These are phyloP conservation scores for Microctonus aethiopoides DNA, from an alignment of 2,888 invertebrate species.

Conservation along the genomic window DNA sequence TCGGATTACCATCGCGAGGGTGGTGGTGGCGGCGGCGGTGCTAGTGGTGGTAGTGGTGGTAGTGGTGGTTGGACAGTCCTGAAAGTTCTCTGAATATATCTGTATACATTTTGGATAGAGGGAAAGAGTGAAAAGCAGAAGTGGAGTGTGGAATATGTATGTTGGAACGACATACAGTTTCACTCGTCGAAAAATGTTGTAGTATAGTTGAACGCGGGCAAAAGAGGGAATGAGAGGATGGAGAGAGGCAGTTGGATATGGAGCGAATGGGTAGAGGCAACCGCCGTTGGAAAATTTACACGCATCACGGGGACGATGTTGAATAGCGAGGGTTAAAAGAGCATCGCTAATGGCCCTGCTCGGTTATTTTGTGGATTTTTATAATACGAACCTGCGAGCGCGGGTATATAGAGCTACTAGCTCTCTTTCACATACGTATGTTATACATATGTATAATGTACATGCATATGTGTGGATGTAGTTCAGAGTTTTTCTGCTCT, in stretches of 20 bases:
- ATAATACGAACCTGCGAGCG: constrained; percentile 56
- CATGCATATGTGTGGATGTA: too few species aligned
- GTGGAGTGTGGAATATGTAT: constrained; percentile 38
- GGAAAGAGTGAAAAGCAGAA: constrained; percentile 35
- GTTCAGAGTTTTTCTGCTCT: constrained; percentile 27
- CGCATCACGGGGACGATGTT: constrained; percentile 63
- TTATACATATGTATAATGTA: neutral
- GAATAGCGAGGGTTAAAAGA: constrained; percentile 66
- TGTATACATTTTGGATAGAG: neutral
- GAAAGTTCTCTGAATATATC: constrained; percentile 14
- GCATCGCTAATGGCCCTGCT: constrained; percentile 67
- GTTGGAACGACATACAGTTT: constrained; percentile 22
- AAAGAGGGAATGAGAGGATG: constrained; percentile 5
- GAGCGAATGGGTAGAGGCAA: constrained; percentile 46
- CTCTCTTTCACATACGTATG: constrained; percentile 2
- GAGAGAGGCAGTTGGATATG: constrained; percentile 15
- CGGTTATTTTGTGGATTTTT: constrained; percentile 68
- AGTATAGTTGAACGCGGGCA: neutral
- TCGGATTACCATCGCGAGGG: constrained; percentile 63
- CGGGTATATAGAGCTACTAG: constrained; percentile 34
- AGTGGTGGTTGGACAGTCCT: constrained; percentile 10
- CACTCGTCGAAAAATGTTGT: constrained; percentile 23
- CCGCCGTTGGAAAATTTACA: constrained; percentile 67
- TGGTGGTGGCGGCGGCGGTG: constrained; percentile 47
- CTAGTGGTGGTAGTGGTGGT: constrained; percentile 25